These are phyloP conservation scores for Hedychridium roseum DNA, from an alignment of 2,888 invertebrate genomes.

Conservation along the genomic window DNA sequence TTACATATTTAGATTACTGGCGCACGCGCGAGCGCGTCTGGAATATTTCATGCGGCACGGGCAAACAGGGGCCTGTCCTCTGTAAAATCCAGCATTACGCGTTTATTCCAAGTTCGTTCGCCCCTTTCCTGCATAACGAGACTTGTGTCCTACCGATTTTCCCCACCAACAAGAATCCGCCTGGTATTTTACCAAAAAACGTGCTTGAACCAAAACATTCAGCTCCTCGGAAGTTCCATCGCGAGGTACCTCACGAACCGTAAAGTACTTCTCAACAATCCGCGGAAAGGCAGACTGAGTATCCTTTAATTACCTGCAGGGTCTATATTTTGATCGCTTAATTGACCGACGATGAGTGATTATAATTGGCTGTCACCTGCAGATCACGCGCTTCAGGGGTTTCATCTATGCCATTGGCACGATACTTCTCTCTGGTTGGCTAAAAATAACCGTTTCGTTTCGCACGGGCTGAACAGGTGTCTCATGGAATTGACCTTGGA, in stretches of 20 bases:
- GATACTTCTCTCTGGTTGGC: too few relatives aligned
- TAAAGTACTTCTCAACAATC: too few relatives aligned
- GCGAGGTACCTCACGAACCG: too few relatives aligned
- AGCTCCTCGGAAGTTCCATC: constrained; percentile 7
- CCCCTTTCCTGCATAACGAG: constrained; percentile 6
- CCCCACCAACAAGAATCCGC: constrained; percentile 5
- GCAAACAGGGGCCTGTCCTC: background rate
- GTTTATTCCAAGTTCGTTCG: too few relatives aligned
- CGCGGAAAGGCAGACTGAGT: too few relatives aligned
- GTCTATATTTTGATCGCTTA: constrained; percentile 32
- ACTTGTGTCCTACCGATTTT: constrained; percentile 1
- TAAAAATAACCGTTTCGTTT: too few relatives aligned
- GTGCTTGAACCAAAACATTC: constrained; percentile 1
- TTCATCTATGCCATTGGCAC: too few relatives aligned
- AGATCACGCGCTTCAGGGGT: too few relatives aligned
- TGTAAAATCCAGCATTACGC: constrained; percentile 26
- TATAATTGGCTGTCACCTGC: constrained; percentile 36
- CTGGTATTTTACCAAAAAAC: constrained; percentile 9
- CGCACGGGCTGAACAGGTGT: too few relatives aligned
- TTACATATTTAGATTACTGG: constrained; percentile 37
- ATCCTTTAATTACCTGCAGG: constrained; percentile 13
- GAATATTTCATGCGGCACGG: constrained; percentile 7
- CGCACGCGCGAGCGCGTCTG: constrained; percentile 3
- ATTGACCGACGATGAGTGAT: constrained; percentile 38
- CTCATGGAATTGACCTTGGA: too few relatives aligned